Evolutionary conservation across 2,113 vertebrate genomes (phyloP).

Genomic region (Bothrops jararaca): DNA sequence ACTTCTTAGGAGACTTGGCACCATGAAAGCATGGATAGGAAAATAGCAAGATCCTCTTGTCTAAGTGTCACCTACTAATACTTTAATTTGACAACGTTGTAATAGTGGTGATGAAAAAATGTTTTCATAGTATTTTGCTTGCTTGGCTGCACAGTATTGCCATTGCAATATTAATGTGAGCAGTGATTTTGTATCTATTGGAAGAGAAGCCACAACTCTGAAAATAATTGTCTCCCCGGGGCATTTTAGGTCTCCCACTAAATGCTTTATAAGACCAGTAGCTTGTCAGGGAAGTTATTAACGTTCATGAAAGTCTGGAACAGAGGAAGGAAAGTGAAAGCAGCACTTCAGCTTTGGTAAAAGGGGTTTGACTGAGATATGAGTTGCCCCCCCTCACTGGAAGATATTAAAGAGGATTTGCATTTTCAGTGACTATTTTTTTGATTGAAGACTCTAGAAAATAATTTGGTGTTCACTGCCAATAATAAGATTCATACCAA

Average conservation of each 20-base stretch:
- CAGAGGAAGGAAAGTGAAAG: not conserved
- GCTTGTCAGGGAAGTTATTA: not conserved
- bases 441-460: slow-evolving; percentile 41
- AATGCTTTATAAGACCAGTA: slow-evolving; percentile 7
- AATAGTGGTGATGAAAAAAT: not conserved
- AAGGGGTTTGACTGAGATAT: not conserved
- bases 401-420: slow-evolving; percentile 7
- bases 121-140: not conserved
- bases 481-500: slow-evolving; percentile 24
- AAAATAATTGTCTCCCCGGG: slow-evolving; percentile 12
- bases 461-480: slow-evolving; percentile 27
- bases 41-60: not conserved
- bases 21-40: not conserved
- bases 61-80: slow-evolving; percentile 7
- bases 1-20: not conserved
- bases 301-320: slow-evolving; percentile 21
- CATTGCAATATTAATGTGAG: not conserved
- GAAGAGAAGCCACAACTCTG: not conserved
- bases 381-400: not conserved
- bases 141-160: not conserved
- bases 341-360: slow-evolving; percentile 1
- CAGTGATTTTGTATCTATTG: not conserved
- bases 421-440: slow-evolving; percentile 14
- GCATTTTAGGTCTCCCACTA: not conserved
- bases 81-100: not conserved